These are phyloP conservation scores for Oryzias dopingdopingensis DNA, from an alignment of 2,797 vertebrate species.

Conservation along the genomic window DNA sequence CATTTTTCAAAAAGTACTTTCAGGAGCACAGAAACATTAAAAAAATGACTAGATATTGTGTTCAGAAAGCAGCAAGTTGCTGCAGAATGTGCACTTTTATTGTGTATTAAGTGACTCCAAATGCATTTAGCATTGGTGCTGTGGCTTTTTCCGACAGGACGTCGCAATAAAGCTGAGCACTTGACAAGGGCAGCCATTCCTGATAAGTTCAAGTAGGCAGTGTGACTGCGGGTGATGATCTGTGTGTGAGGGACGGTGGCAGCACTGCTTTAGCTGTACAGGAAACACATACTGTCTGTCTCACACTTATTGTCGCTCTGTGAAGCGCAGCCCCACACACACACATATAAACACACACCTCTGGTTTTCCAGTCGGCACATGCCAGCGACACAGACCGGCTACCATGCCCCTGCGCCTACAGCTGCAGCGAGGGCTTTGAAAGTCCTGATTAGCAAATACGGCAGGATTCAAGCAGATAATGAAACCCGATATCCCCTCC, in stretches of 20 bases:
- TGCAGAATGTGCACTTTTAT: too few species aligned
- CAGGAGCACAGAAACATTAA: too few species aligned
- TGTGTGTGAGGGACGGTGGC: constrained; percentile 11
- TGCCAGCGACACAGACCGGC: constrained; percentile 48
- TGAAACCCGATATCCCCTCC: constrained; percentile 68
- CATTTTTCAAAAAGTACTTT: too few species aligned
- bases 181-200: constrained; percentile 49
- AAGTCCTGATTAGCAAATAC: constrained; percentile 67
- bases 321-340: constrained; percentile 3
- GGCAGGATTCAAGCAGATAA: constrained; percentile 71
- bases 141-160: constrained; percentile 38
- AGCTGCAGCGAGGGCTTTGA: constrained; percentile 62
- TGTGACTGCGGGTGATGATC: constrained; percentile 25
- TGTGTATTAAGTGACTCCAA: not conserved
- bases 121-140: constrained; percentile 12
- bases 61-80: too few species aligned
- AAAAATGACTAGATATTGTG: too few species aligned
- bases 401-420: constrained; percentile 40
- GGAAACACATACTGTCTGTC: constrained; percentile 25
- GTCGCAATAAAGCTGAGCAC: constrained; percentile 37
- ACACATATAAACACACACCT: constrained; percentile 36
- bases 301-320: constrained; percentile 39
- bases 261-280: constrained; percentile 23
- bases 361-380: constrained; percentile 50
- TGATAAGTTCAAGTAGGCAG: constrained; percentile 61